Percentiles rank a stretch among this genome's conserved stretches.
Conservation (phyloP, 2,888 invertebrate species). For the Pardosa pseudoannulata region DNA sequence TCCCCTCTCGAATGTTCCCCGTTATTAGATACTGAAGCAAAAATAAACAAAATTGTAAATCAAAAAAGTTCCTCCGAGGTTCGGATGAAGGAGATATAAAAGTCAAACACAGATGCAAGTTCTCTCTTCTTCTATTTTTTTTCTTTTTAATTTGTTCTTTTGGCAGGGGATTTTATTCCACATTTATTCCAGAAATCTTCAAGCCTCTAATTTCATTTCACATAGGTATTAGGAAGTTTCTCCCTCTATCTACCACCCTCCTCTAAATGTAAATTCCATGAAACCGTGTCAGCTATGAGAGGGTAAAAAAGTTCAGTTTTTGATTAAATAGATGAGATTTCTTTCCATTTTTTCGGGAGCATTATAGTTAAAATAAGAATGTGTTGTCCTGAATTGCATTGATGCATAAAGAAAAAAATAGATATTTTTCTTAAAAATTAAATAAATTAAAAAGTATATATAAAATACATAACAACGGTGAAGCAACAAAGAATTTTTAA, state of each 20-base stretch:
- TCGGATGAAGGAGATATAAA: constrained; percentile 18
- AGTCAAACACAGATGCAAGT: constrained; percentile 9
- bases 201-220: constrained; percentile 29
- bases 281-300: constrained; percentile 4
- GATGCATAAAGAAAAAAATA: too few relatives aligned
- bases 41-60: constrained; percentile 31
- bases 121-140: constrained; percentile 27
- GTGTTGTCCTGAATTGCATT: too few relatives aligned
- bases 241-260: neutral
- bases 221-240: constrained; percentile 20
- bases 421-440: too few relatives aligned
- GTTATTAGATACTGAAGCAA: constrained; percentile 19
- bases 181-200: constrained; percentile 28
- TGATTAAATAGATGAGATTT: neutral
- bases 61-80: constrained; percentile 9
- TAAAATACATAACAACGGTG: too few relatives aligned
- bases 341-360: neutral
- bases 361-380: too few relatives aligned
- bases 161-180: constrained; percentile 22
- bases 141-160: too few relatives aligned
- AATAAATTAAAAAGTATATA: too few relatives aligned
- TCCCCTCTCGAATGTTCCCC: constrained; percentile 31
- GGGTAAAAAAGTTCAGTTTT: neutral
- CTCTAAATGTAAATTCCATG: constrained; percentile 24
- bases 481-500: too few relatives aligned